Base-by-base conservation (phyloP, 2,888 invertebrate genomes). In the Diabrotica balteata region DNA sequence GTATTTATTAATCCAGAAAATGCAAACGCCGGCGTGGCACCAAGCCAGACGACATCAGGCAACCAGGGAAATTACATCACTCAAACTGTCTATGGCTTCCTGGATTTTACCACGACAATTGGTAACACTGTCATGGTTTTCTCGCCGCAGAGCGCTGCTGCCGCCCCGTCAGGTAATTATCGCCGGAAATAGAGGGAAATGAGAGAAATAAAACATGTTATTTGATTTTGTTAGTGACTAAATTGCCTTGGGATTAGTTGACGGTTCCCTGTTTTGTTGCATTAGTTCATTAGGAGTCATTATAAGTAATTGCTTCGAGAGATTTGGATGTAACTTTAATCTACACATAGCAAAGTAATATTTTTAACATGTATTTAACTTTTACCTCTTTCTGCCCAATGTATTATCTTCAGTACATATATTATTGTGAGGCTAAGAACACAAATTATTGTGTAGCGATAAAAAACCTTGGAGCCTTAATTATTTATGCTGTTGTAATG, bases 101-200 rank as follows among this genome's bases (percentile, higher is more conserved):
- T 96, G 75, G 96, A 96, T 85, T 96, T 96, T 84, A 95, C 95
- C 61, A 96, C 96, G 0, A 96, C 95, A 5, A 95, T 96, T 78
- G 96, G 95, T 71, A 94, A 95, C 82, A 96, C 96, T 10, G 92
- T 96, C 62, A 96, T 96, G 94, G 92, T 96, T 47, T 96, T 96
- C 84, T 96, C 95, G 0, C 96, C 96, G 0, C 92, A 95, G 77
- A 95, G 93, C 77, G 90, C 90, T 42, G 90, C 90, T 51, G 66
- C 64, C 6, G 90, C 90, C 50, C 90, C 91, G 43, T 84, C 89
- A 81, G 91, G 92, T 91, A 71, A 70, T 71, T 58, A 51, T 49
- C 47, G n/a, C 9, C 9, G n/a, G 44, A n/a, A 49, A 61, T 57
- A 22, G 42, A 59, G 17, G 46, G 42, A 53, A 44, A 53, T 69